These are phyloP conservation scores for Schizopygopsis malacanthus DNA, from an alignment of 2,797 vertebrate species.

Conservation along the genomic window DNA sequence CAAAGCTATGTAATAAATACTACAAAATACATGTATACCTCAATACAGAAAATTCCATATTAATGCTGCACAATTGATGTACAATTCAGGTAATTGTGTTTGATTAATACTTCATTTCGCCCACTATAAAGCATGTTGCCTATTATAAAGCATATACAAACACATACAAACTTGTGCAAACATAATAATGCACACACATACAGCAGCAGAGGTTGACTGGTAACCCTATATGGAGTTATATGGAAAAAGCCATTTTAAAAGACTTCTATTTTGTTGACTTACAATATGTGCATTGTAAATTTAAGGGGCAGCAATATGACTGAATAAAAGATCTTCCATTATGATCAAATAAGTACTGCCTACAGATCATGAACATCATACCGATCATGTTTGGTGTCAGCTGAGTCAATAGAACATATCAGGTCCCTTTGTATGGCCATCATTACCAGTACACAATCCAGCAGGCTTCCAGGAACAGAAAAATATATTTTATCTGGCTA, in stretches of 20 bases:
- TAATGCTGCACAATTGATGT: background rate
- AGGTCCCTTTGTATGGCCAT: background rate
- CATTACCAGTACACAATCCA: constrained; percentile 25
- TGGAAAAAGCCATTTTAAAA: background rate
- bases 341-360: background rate
- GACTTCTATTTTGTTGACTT: background rate
- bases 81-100: too few species aligned
- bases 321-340: background rate
- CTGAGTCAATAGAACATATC: constrained; percentile 43
- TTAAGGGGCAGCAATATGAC: background rate
- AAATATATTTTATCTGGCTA: background rate
- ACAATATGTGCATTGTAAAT: constrained; percentile 1
- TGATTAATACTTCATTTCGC: too few species aligned
- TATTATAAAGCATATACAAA: background rate
- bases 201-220: background rate
- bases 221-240: background rate
- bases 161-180: background rate
- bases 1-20: background rate
- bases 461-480: constrained; percentile 28
- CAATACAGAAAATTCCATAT: too few species aligned
- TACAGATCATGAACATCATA: background rate
- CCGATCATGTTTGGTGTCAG: constrained; percentile 13
- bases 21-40: background rate
- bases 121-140: background rate
- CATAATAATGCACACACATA: background rate